Percentiles rank a stretch among this genome's conserved stretches.
Evolutionary conservation across 2,797 vertebrate species (phyloP).

Genomic region (Acanthis flammea): DNA sequence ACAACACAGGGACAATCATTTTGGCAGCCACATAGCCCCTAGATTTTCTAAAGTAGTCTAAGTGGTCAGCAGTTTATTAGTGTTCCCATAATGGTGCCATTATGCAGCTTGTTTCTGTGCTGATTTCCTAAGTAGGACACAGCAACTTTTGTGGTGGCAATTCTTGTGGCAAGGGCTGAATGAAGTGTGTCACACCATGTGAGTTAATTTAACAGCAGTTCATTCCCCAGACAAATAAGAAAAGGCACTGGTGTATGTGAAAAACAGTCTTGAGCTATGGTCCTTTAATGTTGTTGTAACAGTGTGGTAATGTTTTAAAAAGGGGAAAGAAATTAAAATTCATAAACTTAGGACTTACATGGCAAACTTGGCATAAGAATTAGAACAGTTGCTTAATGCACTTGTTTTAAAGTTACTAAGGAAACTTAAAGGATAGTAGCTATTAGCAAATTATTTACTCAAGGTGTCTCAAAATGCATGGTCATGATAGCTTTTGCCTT

Average conservation of each 20-base stretch:
- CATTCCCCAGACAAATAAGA: slow-evolving; percentile 6
- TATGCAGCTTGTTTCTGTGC: neutral
- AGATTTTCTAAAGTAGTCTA: neutral
- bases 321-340: neutral
- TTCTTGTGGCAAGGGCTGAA: neutral
- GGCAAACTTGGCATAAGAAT: neutral
- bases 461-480: neutral
- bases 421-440: neutral
- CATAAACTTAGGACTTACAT: neutral
- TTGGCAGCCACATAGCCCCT: neutral
- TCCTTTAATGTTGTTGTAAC: neutral
- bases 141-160: neutral
- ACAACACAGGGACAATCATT: neutral
- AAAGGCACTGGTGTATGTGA: neutral
- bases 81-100: neutral
- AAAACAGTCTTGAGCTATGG: neutral
- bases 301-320: neutral
- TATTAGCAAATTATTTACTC: neutral
- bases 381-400: neutral
- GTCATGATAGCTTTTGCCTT: neutral
- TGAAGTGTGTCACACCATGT: neutral
- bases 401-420: neutral
- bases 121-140: neutral
- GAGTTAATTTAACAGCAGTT: slow-evolving; percentile 33
- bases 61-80: neutral